Evolutionary conservation across 2,113 vertebrate species (phyloP).

Genomic region (Otocyon megalotis): DNA sequence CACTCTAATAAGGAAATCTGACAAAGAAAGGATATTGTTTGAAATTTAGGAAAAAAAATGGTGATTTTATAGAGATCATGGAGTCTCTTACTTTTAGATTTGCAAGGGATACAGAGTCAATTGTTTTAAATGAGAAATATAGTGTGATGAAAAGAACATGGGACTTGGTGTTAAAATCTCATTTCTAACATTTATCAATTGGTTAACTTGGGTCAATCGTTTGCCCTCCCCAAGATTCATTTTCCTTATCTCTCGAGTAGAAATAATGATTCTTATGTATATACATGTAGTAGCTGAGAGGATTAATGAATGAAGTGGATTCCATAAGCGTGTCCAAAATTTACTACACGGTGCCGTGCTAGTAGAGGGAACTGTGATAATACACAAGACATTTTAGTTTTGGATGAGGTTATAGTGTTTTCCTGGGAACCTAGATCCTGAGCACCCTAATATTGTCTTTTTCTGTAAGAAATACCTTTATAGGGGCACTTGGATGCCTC

Average conservation of each 20-base stretch:
- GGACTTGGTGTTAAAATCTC: constrained; percentile 5
- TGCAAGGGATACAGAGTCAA: background rate
- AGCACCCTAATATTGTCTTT: background rate
- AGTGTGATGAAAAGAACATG: background rate
- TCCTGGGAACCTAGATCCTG: background rate
- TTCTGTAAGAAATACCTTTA: background rate
- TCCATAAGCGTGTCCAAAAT: background rate
- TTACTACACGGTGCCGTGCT: background rate
- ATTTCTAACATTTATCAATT: background rate
- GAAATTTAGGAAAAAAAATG: background rate
- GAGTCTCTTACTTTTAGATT: background rate
- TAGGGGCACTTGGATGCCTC: no score
- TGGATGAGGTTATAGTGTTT: background rate
- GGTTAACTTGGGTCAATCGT: background rate
- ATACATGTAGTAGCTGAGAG: background rate
- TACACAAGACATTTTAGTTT: background rate
- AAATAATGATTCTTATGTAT: background rate
- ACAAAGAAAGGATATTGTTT: background rate
- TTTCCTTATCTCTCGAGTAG: background rate
- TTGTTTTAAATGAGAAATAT: constrained; percentile 41
- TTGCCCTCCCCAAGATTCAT: background rate
- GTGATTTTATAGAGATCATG: background rate
- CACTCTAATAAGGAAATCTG: background rate
- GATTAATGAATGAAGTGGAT: background rate
- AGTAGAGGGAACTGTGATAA: background rate